Evolutionary conservation across 2,888 invertebrate genomes (phyloP), one percentile per base, ranked within the genome.

Genomic region (Drosophila monieri): DNA sequence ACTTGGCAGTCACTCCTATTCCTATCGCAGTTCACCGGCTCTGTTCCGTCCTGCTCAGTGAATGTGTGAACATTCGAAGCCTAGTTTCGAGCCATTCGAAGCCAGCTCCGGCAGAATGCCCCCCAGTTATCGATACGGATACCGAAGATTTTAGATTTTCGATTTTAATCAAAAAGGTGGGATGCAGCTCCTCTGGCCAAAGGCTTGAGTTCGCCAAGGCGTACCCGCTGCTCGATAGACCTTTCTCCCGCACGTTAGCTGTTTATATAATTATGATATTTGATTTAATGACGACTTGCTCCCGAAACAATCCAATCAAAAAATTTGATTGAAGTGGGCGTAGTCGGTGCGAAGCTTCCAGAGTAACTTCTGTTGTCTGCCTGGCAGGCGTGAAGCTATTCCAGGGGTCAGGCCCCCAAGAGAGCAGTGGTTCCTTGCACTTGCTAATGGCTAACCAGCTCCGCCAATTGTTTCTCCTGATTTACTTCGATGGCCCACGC

Each of bases 261-360:
- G 72, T 83, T 88, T 77, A 76, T 83, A 85, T 85, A 85, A 85
- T 85, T 88, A 85, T 85, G 84, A 88, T 85, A 88, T 85, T 85
- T 88, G 84, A 85, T 83, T 88, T 85, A 85, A 85, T 85, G 84
- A 88, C 84, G 84, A 85, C 88, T 85, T 85, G 84, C 84, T 85
- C 88, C 88, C 84, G 84, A 85, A 85, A 88, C 86, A 88, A 88
- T 85, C 84, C 84, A 85, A 85, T 85, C 84, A 85, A 88, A 85
- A 85, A 88, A 85, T 85, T 88, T 85, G 88, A 85, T 85, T 85
- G 86, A 88, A 85, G 86, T 85, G 80, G 88, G 84, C 88, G 84
- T 54, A 60, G 35, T 35, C 21, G 23, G 47, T 21, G 32, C 51
- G 25, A 54, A 70, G 41, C 57, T 51, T 30, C 69, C 69, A 70